These are phyloP conservation scores for Pomatostomus ruficeps DNA, from an alignment of 2,113 vertebrate species.

Conservation along the genomic window DNA sequence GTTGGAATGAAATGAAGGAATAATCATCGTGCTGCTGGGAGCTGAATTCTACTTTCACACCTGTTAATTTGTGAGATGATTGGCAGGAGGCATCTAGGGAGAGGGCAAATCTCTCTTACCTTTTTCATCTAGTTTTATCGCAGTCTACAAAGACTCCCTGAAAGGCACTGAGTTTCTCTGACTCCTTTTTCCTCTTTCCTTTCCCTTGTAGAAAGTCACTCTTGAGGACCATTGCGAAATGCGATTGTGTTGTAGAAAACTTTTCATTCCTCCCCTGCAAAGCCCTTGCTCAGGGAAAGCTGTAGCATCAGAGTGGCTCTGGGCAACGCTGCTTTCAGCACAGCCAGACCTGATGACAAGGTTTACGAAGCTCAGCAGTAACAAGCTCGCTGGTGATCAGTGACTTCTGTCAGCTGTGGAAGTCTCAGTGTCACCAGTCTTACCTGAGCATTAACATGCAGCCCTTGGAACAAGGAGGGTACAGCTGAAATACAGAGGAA, in stretches of 20 bases:
- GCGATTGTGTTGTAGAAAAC: background rate
- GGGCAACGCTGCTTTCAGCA: fast-evolving
- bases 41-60: background rate
- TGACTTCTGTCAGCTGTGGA: background rate
- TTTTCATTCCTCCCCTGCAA: background rate
- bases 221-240: background rate
- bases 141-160: background rate
- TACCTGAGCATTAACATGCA: background rate
- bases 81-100: background rate
- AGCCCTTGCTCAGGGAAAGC: background rate
- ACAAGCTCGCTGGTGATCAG: fast-evolving
- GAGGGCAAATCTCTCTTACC: background rate
- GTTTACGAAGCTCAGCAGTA: background rate
- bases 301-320: background rate
- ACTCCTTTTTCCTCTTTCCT: background rate
- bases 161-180: background rate
- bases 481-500: background rate
- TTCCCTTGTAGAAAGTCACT: background rate
- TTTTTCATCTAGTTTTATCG: background rate
- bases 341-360: background rate
- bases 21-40: background rate
- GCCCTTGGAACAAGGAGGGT: background rate
- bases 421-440: background rate
- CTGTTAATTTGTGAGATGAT: background rate
- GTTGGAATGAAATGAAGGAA: background rate